Evolutionary conservation across 2,797 vertebrate genomes (phyloP), one percentile per base, ranked within the genome.

Genomic region (Schizopygopsis pylzovi): DNA sequence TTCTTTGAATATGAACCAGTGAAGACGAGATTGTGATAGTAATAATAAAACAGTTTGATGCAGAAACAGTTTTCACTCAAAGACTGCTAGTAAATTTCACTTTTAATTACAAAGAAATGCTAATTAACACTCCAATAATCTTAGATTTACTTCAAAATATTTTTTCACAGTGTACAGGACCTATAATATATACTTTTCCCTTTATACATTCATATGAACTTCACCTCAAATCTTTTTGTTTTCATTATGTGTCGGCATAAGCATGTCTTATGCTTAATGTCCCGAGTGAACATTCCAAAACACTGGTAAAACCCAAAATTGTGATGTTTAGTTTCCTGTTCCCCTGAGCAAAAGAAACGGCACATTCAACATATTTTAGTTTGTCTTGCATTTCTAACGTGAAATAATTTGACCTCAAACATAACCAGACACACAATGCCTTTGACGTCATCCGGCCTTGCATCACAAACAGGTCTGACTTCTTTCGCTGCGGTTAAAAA

Each of bases 381-480:
- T 86, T 33, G 43, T 84, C 52, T 41, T 59, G 70, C 63, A 73
- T 43, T 20, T 65, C 28, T 16, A 47, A 79, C 52, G 25, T 72
- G 78, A 45, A 81, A 85, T 39, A 80, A 77, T 41, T 4, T 33
- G 41, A 72, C 13, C 83, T 39, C 59, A 79, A 78, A 81, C 75
- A 87, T 71, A 87, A 71, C 49, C 76, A 49, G 47, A 79, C 45
- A 83, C 41, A 75, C 82, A 87, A 85, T 25, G 77, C 47, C 76
- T 77, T 25, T 68, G 43, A 54, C 37, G 4, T 56, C 76, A 20
- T 7, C 37, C 56, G 33, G 20, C 4, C 39, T 86, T 72, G 63
- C 71, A 75, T 86, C 75, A 67, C 56, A 86, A 90, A 91, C 90
- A 84, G 87, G 89, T 90, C 87, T 0, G 75, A 76, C 88, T 65